Percentiles rank a stretch among this genome's conserved stretches.
Conservation (phyloP, 2,888 invertebrate species). For the Malthinus flaveolus region DNA sequence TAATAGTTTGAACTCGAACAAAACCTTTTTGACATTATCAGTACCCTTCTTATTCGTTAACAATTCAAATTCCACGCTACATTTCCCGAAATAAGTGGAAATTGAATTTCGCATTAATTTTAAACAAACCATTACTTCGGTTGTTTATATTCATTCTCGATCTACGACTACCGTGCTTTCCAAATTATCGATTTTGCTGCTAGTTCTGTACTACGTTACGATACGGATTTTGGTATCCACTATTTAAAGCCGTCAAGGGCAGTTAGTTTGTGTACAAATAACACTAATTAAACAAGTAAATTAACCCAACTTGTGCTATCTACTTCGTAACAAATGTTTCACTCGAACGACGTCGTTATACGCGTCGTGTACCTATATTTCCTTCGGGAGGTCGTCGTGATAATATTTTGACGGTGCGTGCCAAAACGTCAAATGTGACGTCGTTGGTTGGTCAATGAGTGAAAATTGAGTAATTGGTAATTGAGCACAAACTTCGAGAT, state of each 20-base stretch:
- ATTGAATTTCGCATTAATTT: conserved; percentile 13
- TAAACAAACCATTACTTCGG: conserved; percentile 11
- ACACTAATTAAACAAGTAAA: conserved; percentile 16
- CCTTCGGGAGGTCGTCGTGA: no score
- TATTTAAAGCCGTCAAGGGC: background rate
- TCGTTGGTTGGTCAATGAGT: no score
- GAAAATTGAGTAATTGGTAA: no score
- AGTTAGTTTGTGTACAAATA: conserved; percentile 14
- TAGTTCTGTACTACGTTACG: background rate
- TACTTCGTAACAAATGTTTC: conserved; percentile 10
- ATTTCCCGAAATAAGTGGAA: conserved; percentile 2
- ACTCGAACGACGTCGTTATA: conserved; percentile 4
- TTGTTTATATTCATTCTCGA: background rate
- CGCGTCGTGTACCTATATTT: background rate
- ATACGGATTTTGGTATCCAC: background rate
- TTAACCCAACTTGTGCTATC: background rate
- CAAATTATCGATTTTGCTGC: background rate
- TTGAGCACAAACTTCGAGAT: no score
- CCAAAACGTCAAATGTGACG: no score
- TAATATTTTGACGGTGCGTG: no score
- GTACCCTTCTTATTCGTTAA: conserved; percentile 10
- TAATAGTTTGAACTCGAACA: conserved; percentile 18
- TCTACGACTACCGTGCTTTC: background rate
- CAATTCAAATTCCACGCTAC: conserved; percentile 7
- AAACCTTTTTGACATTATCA: conserved; percentile 9